Conservation (phyloP, 2,113 vertebrate species). For the Ptyas mucosa region DNA sequence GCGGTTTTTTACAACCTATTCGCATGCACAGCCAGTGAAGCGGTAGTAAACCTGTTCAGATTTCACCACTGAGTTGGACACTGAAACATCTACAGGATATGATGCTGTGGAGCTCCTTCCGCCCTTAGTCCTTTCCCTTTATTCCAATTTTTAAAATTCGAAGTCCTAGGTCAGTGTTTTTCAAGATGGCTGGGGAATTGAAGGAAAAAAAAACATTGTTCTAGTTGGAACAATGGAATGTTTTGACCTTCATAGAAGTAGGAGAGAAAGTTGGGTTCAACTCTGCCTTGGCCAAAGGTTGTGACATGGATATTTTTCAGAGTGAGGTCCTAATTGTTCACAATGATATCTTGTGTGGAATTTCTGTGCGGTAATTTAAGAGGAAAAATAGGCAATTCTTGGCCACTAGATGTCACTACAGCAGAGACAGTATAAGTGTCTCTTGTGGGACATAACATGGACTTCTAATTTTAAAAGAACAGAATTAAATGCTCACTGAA, state of each 20-base stretch:
- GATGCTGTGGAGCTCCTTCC: not conserved
- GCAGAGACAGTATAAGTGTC: not conserved
- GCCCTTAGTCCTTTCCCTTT: not conserved
- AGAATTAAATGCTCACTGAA: not conserved
- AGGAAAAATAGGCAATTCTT: not conserved
- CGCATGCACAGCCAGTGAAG: too few species aligned
- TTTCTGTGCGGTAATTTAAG: not conserved
- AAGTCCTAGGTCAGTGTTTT: not conserved
- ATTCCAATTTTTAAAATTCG: not conserved
- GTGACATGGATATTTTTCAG: not conserved
- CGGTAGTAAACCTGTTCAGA: too few species aligned
- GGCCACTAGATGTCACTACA: not conserved
- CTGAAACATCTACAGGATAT: not conserved
- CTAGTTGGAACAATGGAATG: too few species aligned
- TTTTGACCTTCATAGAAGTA: not conserved
- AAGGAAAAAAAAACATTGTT: not conserved
- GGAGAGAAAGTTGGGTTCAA: not conserved
- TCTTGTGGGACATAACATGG: not conserved
- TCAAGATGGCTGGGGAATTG: not conserved
- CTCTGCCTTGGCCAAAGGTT: not conserved
- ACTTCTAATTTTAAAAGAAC: not conserved
- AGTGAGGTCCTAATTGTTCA: not conserved
- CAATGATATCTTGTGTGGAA: not conserved
- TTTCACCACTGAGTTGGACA: too few species aligned
- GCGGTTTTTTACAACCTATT: too few species aligned